Percentiles rank a stretch among this genome's conserved stretches.
Conservation (phyloP, 2,888 invertebrate species). For the Caradrina clavipalpis region DNA sequence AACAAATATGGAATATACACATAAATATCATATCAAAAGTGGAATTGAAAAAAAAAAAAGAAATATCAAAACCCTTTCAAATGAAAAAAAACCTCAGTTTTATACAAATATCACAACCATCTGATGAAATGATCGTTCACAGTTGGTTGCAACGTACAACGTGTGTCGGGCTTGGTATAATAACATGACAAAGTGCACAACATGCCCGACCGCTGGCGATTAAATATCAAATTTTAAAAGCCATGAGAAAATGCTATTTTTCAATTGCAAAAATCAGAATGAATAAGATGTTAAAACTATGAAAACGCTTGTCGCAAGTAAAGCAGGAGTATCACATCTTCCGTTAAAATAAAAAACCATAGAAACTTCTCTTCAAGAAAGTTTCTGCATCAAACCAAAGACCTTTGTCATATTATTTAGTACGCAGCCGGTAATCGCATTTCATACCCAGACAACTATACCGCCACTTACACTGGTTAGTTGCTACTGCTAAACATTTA, state of each 20-base stretch:
- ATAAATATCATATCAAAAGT: conserved; percentile 56
- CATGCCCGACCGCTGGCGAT: not conserved
- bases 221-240: not conserved
- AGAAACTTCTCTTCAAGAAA: conserved; percentile 12
- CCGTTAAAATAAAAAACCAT: not conserved
- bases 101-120: conserved; percentile 40
- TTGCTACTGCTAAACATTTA: conserved; percentile 55
- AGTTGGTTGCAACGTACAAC: conserved; percentile 20
- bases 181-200: conserved; percentile 43
- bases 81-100: conserved; percentile 27
- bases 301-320: not conserved
- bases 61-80: conserved; percentile 50
- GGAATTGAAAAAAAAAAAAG: conserved; percentile 47
- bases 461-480: conserved; percentile 45
- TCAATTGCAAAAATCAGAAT: not conserved
- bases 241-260: conserved; percentile 1
- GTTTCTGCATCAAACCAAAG: conserved; percentile 3
- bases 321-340: not conserved
- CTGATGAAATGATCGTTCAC: conserved; percentile 39
- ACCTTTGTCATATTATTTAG: conserved; percentile 30
- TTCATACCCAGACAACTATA: conserved; percentile 39
- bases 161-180: conserved; percentile 14
- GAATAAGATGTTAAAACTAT: not conserved
- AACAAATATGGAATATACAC: conserved; percentile 58
- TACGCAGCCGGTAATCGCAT: conserved; percentile 22